Evolutionary conservation across 2,113 vertebrate genomes (phyloP).

Genomic region (Scatophagus argus): DNA sequence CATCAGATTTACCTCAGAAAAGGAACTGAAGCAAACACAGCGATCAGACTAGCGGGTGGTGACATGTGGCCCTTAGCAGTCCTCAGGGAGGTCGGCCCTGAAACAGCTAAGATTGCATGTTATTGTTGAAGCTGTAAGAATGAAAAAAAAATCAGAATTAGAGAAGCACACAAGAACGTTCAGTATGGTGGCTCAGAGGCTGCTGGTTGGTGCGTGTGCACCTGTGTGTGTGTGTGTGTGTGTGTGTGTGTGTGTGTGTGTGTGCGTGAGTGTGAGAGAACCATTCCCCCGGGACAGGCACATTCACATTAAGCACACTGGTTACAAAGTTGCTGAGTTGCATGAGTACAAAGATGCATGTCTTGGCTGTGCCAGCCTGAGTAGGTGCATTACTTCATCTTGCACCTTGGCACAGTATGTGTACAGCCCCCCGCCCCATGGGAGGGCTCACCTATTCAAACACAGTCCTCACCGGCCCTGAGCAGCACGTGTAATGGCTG

Average conservation of each 20-base stretch:
- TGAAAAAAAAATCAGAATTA: background rate
- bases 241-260: slow-evolving; percentile 26
- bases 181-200: slow-evolving; percentile 33
- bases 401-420: slow-evolving; percentile 34
- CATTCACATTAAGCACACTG: slow-evolving; percentile 53
- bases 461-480: background rate
- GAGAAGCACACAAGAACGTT: background rate
- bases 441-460: background rate
- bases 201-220: slow-evolving; percentile 38
- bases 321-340: slow-evolving; percentile 76
- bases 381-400: slow-evolving; percentile 57
- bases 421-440: background rate
- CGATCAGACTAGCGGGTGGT: slow-evolving; percentile 3
- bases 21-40: slow-evolving; percentile 2
- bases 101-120: slow-evolving; percentile 42
- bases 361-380: slow-evolving; percentile 47
- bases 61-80: slow-evolving; percentile 34
- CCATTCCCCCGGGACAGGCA: slow-evolving; percentile 16
- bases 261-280: background rate
- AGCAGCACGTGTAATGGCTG: background rate
- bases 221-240: slow-evolving; percentile 12
- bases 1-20: background rate
- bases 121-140: slow-evolving; percentile 20
- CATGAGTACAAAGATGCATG: slow-evolving; percentile 69
- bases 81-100: background rate